phyloP scores from a whole-genome alignment of 2,113 vertebrate genomes.

The Stigmatopora nigra region DNA sequence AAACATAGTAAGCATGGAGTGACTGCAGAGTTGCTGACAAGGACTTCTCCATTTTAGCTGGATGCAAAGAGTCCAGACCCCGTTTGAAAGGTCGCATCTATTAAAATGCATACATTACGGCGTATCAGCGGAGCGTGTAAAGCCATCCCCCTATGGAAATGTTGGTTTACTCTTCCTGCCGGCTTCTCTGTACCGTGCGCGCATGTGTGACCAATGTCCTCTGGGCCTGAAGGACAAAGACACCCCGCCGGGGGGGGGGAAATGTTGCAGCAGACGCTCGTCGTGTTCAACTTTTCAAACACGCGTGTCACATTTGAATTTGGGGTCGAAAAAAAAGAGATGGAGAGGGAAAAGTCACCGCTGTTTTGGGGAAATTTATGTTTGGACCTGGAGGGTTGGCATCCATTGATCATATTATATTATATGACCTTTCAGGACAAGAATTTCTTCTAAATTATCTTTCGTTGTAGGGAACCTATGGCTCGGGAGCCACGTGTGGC shows the following conservation, averaged over 20 bases:
- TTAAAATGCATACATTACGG: conserved; percentile 56
- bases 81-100: conserved; percentile 36
- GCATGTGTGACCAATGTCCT: conserved; percentile 53
- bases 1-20: too few species aligned
- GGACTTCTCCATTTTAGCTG: too few species aligned
- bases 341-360: too few species aligned
- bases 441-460: too few species aligned
- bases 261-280: neutral
- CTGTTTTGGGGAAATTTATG: neutral
- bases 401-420: too few species aligned
- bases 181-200: conserved; percentile 26
- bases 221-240: conserved; percentile 59
- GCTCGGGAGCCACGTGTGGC: too few species aligned
- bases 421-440: too few species aligned
- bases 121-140: conserved; percentile 39
- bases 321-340: neutral
- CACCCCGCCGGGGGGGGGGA: conserved; percentile 30
- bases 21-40: too few species aligned
- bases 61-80: conserved; percentile 2
- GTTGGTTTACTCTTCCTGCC: conserved; percentile 49
- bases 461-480: too few species aligned
- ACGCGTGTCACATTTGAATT: conserved; percentile 16
- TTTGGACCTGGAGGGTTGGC: too few species aligned
- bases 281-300: conserved; percentile 32
- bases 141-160: conserved; percentile 51